Evolutionary conservation across 2,888 invertebrate genomes (phyloP), one percentile per base, ranked within the genome.

Genomic region (Maniola hyperantus): DNA sequence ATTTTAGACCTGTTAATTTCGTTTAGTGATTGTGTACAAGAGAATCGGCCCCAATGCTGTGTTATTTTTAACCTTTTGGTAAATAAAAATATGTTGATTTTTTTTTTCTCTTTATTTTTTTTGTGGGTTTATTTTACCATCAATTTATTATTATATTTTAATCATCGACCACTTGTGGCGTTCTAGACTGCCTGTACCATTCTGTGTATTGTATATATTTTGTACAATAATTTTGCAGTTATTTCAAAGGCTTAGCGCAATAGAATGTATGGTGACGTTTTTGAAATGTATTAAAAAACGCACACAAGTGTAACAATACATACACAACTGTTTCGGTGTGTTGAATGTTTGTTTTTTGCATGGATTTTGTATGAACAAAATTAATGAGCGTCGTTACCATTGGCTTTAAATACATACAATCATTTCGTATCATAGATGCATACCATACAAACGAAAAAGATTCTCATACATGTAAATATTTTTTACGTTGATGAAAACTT

Each of bases 261-360:
- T 62, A 68, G 69, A 65, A 71, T 77, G 74, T 73, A 48, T 74
- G 76, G 70, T 68, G 72, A 68, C 70, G 69, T 70, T 69, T 59
- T 61, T 20, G 42, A 15, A 55, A 55, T 44, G 60, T 60, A 59
- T 64, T 55, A n/a, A 7, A 72, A 71, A 72, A 72, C 65, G 66
- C 65, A 64, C 68, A 61, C 10, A 65, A 48, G 66, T 74, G 73
- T 76, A 67, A 66, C 69, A 33, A 68, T 20, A 20, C 6, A 48
- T 18, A 50, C 54, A 60, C 53, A 44, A 55, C 48, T 58, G 42
- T 61, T 64, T 55, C 8, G 20, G 44, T 39, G 42, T 63, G 34
- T 72, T 64, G 65, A 36, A 68, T 65, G 68, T 57, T 65, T 58
- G 55, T 50, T 68, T n/a, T 65, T 68, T 64, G 67, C 68, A 65